Base-by-base conservation (phyloP, 2,888 invertebrate species). In the Drosophila flavopinicola region DNA sequence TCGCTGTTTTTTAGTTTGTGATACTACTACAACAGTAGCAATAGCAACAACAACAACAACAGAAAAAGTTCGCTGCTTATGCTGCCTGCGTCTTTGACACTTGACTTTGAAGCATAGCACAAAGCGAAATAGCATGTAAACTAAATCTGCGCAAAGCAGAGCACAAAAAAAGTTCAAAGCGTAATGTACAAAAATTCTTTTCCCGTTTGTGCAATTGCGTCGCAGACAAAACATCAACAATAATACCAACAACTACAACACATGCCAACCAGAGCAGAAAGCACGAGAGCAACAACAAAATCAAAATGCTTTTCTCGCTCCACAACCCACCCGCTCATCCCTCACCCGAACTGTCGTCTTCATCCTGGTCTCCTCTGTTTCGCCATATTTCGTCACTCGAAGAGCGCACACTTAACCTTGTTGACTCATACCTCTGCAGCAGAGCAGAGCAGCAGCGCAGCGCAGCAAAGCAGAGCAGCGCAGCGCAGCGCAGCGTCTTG, bases 61-160 rank as follows among this genome's bases (percentile, higher is more conserved):
- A 51, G 57, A 32, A 56, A 44, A 37, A 51, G 37, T 56, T n/a
- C n/a, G 65, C 56, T 70, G 52, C 30, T 56, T 59, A 51, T 70
- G 58, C 33, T 66, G 54, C 32, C 53, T 29, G 63, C 57, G 88
- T 66, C 88, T 88, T 88, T 88, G 75, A 75, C 82, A 86, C 87
- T 88, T 84, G 88, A 88, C 88, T 84, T 87, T 87, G 87, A 85
- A 83, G 66, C 66, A 70, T 53, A 59, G 38, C 38, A 38, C 32
- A 74, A 69, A 51, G 42, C 29, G 41, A 70, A 70, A 57, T 41
- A 48, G 41, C 57, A 64, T 47, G 48, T 42, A 71, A 71, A 76
- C 65, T 41, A 77, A 73, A 73, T 73, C 60, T 75, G 75, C 56
- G 56, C 64, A 64, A 61, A 71, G 57, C 27, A 75, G 33, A 76